phyloP scores from a whole-genome alignment of 2,888 invertebrate species.

The Uropetala carovei region DNA sequence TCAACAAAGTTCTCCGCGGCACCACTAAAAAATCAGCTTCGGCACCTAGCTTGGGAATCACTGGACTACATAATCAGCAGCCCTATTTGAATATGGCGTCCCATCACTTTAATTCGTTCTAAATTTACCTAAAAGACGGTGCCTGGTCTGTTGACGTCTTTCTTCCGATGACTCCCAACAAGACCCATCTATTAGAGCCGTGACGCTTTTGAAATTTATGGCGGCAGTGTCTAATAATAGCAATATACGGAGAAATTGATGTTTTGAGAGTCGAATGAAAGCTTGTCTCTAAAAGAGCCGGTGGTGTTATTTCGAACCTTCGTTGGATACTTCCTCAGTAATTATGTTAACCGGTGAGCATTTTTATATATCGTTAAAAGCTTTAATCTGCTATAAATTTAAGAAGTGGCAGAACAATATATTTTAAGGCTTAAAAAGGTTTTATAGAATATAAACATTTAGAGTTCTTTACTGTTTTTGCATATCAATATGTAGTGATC shows the following conservation, averaged over 20 bases:
- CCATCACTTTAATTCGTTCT: background rate
- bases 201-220: slow-evolving; percentile 25
- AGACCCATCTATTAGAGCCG: background rate
- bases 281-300: background rate
- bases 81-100: no score
- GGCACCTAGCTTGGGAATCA: no score
- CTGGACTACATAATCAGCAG: no score
- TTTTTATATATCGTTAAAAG: background rate
- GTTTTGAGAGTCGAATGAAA: slow-evolving; percentile 6
- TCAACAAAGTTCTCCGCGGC: no score
- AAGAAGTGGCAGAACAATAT: no score
- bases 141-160: slow-evolving; percentile 29
- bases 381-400: background rate
- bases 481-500: no score
- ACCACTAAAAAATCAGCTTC: no score
- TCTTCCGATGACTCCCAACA: slow-evolving; percentile 19
- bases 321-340: background rate
- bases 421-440: no score
- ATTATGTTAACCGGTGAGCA: background rate
- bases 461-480: no score
- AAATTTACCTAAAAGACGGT: background rate
- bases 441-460: no score
- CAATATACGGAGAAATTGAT: background rate
- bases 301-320: background rate
- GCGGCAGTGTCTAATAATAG: background rate